phyloP scores from a whole-genome alignment of 2,113 vertebrate species.

The Gulo gulo region DNA sequence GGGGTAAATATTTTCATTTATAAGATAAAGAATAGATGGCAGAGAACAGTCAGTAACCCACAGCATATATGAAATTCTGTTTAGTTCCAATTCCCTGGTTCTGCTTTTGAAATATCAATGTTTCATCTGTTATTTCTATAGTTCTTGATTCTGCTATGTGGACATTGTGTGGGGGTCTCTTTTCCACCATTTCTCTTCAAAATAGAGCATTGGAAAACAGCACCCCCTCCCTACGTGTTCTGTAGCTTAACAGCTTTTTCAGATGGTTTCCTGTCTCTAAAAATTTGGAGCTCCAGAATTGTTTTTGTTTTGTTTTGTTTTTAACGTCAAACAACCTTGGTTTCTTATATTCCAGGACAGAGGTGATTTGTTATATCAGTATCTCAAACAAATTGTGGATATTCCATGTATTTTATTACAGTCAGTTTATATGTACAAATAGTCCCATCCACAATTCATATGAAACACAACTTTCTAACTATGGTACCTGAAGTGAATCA shows the following conservation, averaged over 20 bases:
- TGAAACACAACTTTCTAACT: not conserved
- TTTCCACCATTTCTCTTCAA: not conserved
- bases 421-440: not conserved
- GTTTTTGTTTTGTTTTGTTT: not conserved
- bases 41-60: not conserved
- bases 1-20: not conserved
- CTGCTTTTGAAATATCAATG: no score
- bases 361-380: not conserved
- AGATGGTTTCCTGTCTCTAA: not conserved
- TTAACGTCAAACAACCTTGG: not conserved
- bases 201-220: not conserved
- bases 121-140: not conserved
- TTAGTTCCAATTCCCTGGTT: not conserved
- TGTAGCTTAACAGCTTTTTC: not conserved
- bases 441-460: not conserved
- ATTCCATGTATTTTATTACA: not conserved
- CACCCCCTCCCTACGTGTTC: not conserved
- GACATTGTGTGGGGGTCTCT: not conserved
- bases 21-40: not conserved
- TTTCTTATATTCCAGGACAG: not conserved
- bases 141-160: not conserved
- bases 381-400: not conserved
- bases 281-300: not conserved
- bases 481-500: not conserved
- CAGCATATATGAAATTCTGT: not conserved